Conservation (phyloP, 2,797 vertebrate species). For the Amblyraja radiata region DNA sequence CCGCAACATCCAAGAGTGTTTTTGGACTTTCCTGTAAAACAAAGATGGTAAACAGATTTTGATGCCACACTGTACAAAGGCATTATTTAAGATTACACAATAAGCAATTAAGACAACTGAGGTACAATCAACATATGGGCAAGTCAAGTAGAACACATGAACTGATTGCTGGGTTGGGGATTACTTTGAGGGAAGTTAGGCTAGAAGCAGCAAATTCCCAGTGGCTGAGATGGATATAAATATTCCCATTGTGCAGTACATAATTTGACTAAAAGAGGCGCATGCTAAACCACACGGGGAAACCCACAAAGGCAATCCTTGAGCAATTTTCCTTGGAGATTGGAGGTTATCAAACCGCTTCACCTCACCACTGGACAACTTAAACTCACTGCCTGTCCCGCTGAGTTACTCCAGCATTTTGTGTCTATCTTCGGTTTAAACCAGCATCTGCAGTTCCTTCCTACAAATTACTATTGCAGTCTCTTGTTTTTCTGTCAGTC, state of each 20-base stretch:
- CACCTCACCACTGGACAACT: not conserved
- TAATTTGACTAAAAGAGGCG: not conserved
- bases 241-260: not conserved
- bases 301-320: not conserved
- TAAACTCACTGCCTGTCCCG: too few relatives aligned
- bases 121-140: not conserved
- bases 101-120: not conserved
- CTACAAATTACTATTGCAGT: too few relatives aligned
- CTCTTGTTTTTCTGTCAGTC: too few relatives aligned
- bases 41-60: slow-evolving; percentile 20
- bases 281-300: not conserved
- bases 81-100: not conserved
- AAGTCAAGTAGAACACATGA: not conserved
- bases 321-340: not conserved
- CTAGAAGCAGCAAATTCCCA: not conserved
- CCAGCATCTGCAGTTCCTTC: too few relatives aligned
- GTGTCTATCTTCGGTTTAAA: too few relatives aligned
- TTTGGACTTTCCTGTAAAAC: slow-evolving; percentile 48
- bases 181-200: not conserved
- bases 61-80: not conserved
- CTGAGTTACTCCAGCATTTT: too few relatives aligned
- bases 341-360: not conserved
- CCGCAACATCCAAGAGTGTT: slow-evolving; percentile 67
- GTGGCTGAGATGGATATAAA: not conserved
- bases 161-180: not conserved